These are phyloP conservation scores for Dermolepida albohirtum DNA, from an alignment of 2,888 invertebrate genomes.

Conservation along the genomic window DNA sequence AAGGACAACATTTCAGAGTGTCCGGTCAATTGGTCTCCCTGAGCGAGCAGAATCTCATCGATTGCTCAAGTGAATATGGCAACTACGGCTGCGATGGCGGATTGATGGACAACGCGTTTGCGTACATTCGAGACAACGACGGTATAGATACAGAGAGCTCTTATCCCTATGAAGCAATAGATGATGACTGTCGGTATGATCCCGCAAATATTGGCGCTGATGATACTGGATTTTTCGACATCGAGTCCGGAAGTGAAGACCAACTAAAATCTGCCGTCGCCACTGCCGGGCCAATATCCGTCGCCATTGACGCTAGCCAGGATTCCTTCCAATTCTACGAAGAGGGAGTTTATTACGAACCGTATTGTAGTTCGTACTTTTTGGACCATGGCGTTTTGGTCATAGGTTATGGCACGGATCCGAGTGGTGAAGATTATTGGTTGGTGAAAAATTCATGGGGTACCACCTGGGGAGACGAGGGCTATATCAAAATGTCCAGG, in stretches of 20 bases:
- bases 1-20: constrained; percentile 89
- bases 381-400: constrained; percentile 89
- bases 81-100: constrained; percentile 94
- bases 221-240: constrained; percentile 83
- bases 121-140: constrained; percentile 83
- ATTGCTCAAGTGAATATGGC: constrained; percentile 85
- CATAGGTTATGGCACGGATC: constrained; percentile 83
- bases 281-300: constrained; percentile 85
- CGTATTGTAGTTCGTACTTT: constrained; percentile 74
- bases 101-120: constrained; percentile 85
- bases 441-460: constrained; percentile 91
- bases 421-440: constrained; percentile 81
- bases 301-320: constrained; percentile 91
- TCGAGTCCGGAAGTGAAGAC: constrained; percentile 78
- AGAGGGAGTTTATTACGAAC: constrained; percentile 83
- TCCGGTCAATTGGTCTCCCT: constrained; percentile 81
- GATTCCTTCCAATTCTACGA: constrained; percentile 88
- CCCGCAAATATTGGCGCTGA: constrained; percentile 78
- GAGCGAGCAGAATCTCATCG: constrained; percentile 92
- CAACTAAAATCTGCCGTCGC: constrained; percentile 83
- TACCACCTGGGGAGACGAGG: constrained; percentile 81
- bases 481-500: constrained; percentile 90
- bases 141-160: constrained; percentile 90
- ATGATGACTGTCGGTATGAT: constrained; percentile 78
- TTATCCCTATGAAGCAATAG: constrained; percentile 87